Conservation (phyloP, 92 coral and sea anemone genomes). For the Porites divaricata region DNA sequence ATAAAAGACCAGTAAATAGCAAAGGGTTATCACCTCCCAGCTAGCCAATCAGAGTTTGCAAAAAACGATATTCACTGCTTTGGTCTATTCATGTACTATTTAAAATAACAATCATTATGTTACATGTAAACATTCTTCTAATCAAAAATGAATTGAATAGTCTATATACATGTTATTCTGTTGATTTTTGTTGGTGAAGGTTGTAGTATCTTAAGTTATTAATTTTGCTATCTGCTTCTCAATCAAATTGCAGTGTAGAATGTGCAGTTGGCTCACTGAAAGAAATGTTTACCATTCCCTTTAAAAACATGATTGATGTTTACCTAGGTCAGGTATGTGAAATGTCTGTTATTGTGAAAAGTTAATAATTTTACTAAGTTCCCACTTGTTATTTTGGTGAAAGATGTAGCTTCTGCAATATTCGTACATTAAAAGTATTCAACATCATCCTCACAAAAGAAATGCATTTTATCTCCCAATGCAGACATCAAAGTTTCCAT, state of each 20-base stretch:
- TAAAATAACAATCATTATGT: too few relatives aligned
- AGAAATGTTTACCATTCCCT: conserved; percentile 80
- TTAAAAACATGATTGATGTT: conserved; percentile 73
- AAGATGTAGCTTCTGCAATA: neutral
- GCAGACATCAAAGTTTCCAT: conserved; percentile 16
- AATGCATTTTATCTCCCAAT: too few relatives aligned
- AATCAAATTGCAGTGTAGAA: conserved; percentile 70
- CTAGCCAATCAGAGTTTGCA: too few relatives aligned
- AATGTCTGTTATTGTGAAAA: neutral
- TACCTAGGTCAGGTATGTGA: conserved; percentile 78
- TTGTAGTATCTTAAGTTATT: too few relatives aligned
- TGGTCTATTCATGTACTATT: too few relatives aligned
- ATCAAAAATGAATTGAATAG: too few relatives aligned
- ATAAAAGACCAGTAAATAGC: too few relatives aligned
- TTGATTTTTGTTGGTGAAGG: too few relatives aligned
- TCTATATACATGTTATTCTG: too few relatives aligned
- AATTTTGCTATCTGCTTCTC: neutral
- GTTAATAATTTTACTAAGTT: neutral
- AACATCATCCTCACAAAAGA: neutral
- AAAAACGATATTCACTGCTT: too few relatives aligned
- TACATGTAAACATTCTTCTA: too few relatives aligned
- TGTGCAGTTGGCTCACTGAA: conserved; percentile 92
- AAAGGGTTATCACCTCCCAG: too few relatives aligned
- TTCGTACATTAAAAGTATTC: neutral
- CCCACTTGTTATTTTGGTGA: neutral